Base-by-base conservation (phyloP, 2,888 invertebrate species). In the Drosophila anceps region DNA sequence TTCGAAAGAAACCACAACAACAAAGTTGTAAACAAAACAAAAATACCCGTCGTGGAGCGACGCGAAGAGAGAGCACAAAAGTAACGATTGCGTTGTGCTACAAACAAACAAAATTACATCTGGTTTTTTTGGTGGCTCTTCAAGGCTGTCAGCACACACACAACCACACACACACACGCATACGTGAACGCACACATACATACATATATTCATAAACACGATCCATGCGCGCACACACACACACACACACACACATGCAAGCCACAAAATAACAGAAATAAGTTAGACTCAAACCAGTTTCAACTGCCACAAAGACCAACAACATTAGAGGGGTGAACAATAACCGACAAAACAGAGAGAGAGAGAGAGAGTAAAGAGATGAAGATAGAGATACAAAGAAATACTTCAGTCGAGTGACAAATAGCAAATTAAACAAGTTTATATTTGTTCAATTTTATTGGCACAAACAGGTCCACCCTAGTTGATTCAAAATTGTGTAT, bases 121-220 rank as follows among this genome's bases (percentile, higher is more conserved):
- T 81, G 64, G 61, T 59, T 59, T 79, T 76, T 70, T 71, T 76
- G 54, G 62, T 53, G 70, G 76, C 87, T 88, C 84, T 81, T 87
- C 87, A 87, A 87, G 87, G 87, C 87, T 87, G 84, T 87, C 76
- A 81, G 66, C 75, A 72, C 53, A 31, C 13, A 4, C 13, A 35
- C 35, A 35, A n/a, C n/a, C 37, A 44, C 50, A 15, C 24, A 54
- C 24, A 24, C 24, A 24, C 24, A 24, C 24, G 4, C 24, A 24
- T 24, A 24, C 24, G 2, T 24, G 24, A 24, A 35, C 10, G n/a
- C 18, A 50, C n/a, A 48, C 31, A 18, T 10, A 31, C 29, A 29
- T 4, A 8, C 29, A 57, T 4, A 24, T 27, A 35, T 1, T 8
- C 20, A 55, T 54, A 60, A 33, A 57, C 43, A 58, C 51, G n/a